A percentile compares a stretch with the other conserved stretches of the same genome.
phyloP scores from a whole-genome alignment of 2,113 vertebrate genomes.

The Ploceus nigricollis region DNA sequence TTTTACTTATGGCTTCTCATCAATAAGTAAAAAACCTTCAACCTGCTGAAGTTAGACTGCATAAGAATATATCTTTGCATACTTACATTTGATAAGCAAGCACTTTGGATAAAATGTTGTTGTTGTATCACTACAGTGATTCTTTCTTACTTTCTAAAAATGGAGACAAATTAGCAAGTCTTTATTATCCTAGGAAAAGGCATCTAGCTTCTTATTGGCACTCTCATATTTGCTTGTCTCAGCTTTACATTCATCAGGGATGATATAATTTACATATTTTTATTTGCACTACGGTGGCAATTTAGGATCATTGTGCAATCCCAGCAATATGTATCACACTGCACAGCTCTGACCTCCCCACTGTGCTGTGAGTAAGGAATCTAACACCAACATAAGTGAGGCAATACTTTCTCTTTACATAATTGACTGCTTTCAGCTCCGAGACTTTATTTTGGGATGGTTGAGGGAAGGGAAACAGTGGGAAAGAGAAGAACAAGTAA shows the following conservation, averaged over 20 bases:
- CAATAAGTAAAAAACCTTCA: background rate
- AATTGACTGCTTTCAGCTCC: background rate
- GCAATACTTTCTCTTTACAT: background rate
- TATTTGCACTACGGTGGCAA: slow-evolving; percentile 48
- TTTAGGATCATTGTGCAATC: slow-evolving; percentile 1
- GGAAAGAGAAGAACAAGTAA: background rate
- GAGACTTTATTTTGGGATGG: background rate
- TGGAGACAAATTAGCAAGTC: slow-evolving; percentile 30
- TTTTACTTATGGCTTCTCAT: background rate
- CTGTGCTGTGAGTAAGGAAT: background rate
- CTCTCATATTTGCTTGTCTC: slow-evolving; percentile 24
- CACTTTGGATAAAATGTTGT: background rate
- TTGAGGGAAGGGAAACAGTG: background rate
- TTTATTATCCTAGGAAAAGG: slow-evolving; percentile 40
- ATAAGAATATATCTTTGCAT: background rate
- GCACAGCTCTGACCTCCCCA: slow-evolving; percentile 19
- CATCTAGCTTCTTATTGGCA: slow-evolving; percentile 24
- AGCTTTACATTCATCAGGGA: slow-evolving; percentile 5
- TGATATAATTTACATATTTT: slow-evolving; percentile 45
- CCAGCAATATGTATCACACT: background rate
- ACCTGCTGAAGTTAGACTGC: background rate
- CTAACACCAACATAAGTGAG: background rate
- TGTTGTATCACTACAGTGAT: background rate
- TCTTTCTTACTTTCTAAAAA: background rate
- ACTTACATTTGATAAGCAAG: background rate